Base-by-base conservation (phyloP, 2,113 vertebrate genomes). In the Colinus virginianus region DNA sequence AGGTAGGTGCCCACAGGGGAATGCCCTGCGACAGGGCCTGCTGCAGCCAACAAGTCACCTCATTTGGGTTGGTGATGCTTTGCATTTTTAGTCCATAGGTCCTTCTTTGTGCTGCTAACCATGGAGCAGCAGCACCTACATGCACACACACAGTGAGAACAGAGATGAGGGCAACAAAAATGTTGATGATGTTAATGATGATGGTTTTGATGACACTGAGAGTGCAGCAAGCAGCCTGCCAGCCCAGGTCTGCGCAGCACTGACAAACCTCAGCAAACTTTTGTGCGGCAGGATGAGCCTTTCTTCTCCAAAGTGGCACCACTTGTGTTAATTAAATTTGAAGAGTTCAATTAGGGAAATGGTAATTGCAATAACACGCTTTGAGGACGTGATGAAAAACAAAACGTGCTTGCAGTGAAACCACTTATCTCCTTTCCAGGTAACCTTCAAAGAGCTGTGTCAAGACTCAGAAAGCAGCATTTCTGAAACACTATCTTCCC, bases 331-430 rank as follows among this genome's bases (percentile, higher is more conserved):
- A 97, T 97, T 88, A 94, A 92, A 94, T 75, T 53, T 95, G 84
- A 96, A 90, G 84, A 78, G 90, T 95, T 97, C 96, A 94, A 94
- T 97, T 97, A 98, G 91, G 96, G 91, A 96, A 97, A 96, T 90
- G 93, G 34, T 96, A 96, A 98, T 97, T 97, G 94, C 64, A 87
- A 53, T 64, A 93, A 81, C 19, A 40, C 45, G 40, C 87, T 94
- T 94, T 89, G 96, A 96, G 95, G 84, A 95, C 96, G 85, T 28
- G 58, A 88, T 62, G 79, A 88, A 85, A 88, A 83, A 94, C 84
- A 94, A 95, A 96, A 91, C 53, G 93, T 93, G 85, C 94, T 93
- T 87, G 66, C 87, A 88, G 94, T 90, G 95, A 89, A 95, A 89
- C 45, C 58, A 76, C 67, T 85, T 75, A 8, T 68, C 67, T 85